phyloP scores from a whole-genome alignment of 2,888 invertebrate species.

The Pecten maximus region DNA sequence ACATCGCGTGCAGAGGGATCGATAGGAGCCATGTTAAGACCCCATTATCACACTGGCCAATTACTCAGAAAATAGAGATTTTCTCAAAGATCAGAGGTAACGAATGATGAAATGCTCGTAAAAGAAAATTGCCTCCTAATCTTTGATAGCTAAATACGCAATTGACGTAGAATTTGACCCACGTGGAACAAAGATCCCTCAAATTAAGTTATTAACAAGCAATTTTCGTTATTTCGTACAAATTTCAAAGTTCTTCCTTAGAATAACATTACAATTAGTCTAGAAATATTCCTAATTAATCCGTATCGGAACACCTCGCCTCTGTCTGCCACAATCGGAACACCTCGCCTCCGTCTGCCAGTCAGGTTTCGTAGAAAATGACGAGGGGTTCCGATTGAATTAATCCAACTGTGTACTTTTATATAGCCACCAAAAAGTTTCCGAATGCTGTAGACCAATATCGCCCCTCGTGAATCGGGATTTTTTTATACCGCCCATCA shows the following conservation, averaged over 20 bases:
- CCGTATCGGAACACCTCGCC: no score
- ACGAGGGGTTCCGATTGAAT: no score
- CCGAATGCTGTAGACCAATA: no score
- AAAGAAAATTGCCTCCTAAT: neutral
- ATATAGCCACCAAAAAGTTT: neutral
- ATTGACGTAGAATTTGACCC: neutral
- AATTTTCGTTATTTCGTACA: neutral
- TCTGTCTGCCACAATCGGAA: no score
- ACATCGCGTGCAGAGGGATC: neutral
- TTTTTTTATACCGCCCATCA: no score
- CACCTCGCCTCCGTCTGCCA: no score
- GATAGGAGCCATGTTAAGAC: neutral
- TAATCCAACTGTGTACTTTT: neutral
- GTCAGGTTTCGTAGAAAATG: no score
- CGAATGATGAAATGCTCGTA: neutral
- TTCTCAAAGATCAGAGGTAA: constrained; percentile 13
- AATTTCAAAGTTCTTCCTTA: no score
- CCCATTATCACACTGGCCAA: neutral
- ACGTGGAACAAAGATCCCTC: neutral
- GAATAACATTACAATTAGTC: neutral
- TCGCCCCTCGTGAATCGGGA: no score
- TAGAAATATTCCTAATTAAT: neutral
- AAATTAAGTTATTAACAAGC: neutral
- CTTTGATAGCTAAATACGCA: neutral
- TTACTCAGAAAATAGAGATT: neutral